Base-by-base conservation (phyloP, 2,113 vertebrate species). In the Anthoscopus minutus region DNA sequence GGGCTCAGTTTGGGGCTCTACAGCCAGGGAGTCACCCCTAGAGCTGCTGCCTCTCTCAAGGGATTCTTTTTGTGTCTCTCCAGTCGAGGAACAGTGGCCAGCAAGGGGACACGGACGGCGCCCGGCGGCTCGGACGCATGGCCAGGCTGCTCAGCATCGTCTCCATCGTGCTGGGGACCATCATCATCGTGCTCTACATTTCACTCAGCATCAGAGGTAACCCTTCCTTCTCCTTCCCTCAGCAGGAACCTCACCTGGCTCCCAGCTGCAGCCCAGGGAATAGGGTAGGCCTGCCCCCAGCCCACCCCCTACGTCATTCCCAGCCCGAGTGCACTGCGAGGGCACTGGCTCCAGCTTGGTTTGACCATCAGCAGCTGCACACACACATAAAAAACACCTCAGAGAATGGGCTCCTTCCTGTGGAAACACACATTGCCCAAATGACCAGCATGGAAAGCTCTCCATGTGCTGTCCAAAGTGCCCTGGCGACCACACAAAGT, bases 21-120 rank as follows among this genome's bases (percentile, higher is more conserved):
- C 21, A 80, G 56, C 3, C 64, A 24, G 50, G 47, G 44, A n/a
- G 58, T 51, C 11, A 0, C 28, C 33, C 62, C 20, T 15, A 3
- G 70, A 48, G 33, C n/a, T 2, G 5, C 4, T 7, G 22, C 23
- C 25, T 0, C 27, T 60, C 88, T 93, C 66, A 76, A 30, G 10
- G 47, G 11, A 4, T 54, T 74, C 38, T 67, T 40, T 71, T 28
- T 82, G n/a, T 94, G 50, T 71, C 37, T 94, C 80, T 31, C 33
- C 97, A 99, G 98, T 99, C 98, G 10, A 98, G 98, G 96, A 98
- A 99, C 92, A 99, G 98, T 3, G 91, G 98, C 77, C 98, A 99
- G 90, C 98, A 98, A 84, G 98, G 98, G 19, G 98, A 99, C 83
- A 11, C 97, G 79, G 98, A 99, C 0, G 98, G 98, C 5, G 98